Evolutionary conservation across 2,888 invertebrate genomes (phyloP).

Genomic region (Petrolisthes manimaculis): DNA sequence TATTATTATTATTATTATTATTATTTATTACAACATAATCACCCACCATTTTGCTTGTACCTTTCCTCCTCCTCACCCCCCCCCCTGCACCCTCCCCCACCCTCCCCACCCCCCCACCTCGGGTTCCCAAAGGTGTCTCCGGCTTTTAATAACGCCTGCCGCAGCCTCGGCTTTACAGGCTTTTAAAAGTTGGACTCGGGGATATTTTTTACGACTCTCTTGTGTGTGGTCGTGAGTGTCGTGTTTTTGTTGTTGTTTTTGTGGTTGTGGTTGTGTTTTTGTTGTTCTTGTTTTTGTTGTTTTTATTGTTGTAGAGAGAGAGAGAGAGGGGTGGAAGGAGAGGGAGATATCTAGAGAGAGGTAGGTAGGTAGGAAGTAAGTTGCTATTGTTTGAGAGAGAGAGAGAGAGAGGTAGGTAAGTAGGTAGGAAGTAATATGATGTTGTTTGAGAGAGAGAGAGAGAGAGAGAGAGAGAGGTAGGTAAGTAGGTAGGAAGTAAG

Average conservation of each 20-base stretch:
- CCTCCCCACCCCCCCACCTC: background rate
- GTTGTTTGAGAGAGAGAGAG: too few relatives aligned
- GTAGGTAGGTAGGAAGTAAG: background rate
- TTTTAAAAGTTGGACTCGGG: constrained; percentile 32
- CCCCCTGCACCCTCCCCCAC: background rate
- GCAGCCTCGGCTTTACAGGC: constrained; percentile 36
- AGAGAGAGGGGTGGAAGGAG: background rate
- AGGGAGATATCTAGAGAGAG: background rate
- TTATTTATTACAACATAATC: background rate
- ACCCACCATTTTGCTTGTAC: background rate
- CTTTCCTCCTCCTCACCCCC: background rate
- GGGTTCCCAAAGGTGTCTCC: background rate
- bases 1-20: background rate
- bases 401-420: background rate
- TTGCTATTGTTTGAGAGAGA: background rate
- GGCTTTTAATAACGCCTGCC: constrained; percentile 37
- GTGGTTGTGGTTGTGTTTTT: constrained; percentile 12
- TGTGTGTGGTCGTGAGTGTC: constrained; percentile 20
- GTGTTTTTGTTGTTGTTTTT: too few relatives aligned
- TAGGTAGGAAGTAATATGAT: background rate
- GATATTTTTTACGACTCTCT: constrained; percentile 20
- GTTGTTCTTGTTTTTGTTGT: background rate
- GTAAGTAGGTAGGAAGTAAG: background rate
- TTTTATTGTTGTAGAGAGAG: background rate
- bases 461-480: background rate